Conservation (phyloP, 2,113 vertebrate genomes). For the Machaerirhynchus nigripectus region DNA sequence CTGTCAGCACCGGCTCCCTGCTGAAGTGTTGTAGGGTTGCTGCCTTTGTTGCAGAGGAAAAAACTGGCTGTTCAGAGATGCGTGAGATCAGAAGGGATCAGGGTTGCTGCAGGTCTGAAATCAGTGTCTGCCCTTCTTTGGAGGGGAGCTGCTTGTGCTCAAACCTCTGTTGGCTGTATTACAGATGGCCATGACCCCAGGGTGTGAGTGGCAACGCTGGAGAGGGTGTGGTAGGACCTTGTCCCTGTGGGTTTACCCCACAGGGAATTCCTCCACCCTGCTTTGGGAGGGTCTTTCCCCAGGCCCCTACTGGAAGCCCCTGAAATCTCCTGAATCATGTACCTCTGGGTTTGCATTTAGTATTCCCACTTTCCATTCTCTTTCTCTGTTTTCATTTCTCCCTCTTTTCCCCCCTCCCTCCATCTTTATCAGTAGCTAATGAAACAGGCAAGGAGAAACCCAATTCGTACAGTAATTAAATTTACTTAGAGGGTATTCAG, state of each 20-base stretch:
- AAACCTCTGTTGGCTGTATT: not conserved
- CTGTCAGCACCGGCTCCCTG: constrained; percentile 1
- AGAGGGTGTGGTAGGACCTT: not conserved
- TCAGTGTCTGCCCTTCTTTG: not conserved
- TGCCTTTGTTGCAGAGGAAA: not conserved
- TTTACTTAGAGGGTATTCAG: constrained; percentile 82
- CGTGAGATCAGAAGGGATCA: not conserved
- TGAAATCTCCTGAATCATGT: not conserved
- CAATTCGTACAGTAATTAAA: constrained; percentile 78
- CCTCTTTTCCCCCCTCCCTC: not conserved
- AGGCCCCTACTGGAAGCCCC: not conserved
- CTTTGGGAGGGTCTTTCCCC: not conserved
- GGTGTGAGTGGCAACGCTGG: not conserved
- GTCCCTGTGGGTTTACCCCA: not conserved
- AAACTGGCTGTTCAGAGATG: not conserved
- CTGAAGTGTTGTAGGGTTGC: not conserved
- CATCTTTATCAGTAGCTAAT: constrained; percentile 73
- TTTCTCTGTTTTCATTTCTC: not conserved
- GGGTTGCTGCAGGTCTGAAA: not conserved
- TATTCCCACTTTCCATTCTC: not conserved
- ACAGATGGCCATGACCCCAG: not conserved
- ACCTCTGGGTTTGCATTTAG: not conserved
- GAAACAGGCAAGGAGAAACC: constrained; percentile 75
- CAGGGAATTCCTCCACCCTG: not conserved
- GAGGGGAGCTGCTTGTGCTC: not conserved